A percentile compares a stretch with the other conserved stretches of the same genome.
Conservation (phyloP, 2,113 vertebrate genomes). For the zebrafish (Danio rerio) region GRCz12tu NC_133184.1:36186501-36187000, state of each 20-base stretch:
- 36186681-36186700: constrained; percentile 96
- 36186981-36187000: not conserved
- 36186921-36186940: constrained; percentile 46
- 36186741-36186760: constrained; percentile 90
- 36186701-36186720: constrained; percentile 92
- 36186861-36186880: constrained; percentile 49
- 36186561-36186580: not conserved
- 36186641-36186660: constrained; percentile 34
- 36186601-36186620: not conserved
- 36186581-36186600: not conserved
- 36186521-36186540: constrained; percentile 6
- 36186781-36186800: constrained; percentile 76
- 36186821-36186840: constrained; percentile 41
- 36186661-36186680: constrained; percentile 83
- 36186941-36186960: constrained; percentile 50
- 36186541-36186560: not conserved
- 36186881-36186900: constrained; percentile 70
- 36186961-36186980: constrained; percentile 39
- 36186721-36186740: constrained; percentile 91
- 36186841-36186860: constrained; percentile 54
- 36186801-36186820: constrained; percentile 53
- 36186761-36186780: constrained; percentile 92
- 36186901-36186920: constrained; percentile 56
- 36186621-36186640: not conserved
- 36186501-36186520: constrained; percentile 7